Conservation (phyloP, 2,888 invertebrate species). For the Mythimna albipuncta region DNA sequence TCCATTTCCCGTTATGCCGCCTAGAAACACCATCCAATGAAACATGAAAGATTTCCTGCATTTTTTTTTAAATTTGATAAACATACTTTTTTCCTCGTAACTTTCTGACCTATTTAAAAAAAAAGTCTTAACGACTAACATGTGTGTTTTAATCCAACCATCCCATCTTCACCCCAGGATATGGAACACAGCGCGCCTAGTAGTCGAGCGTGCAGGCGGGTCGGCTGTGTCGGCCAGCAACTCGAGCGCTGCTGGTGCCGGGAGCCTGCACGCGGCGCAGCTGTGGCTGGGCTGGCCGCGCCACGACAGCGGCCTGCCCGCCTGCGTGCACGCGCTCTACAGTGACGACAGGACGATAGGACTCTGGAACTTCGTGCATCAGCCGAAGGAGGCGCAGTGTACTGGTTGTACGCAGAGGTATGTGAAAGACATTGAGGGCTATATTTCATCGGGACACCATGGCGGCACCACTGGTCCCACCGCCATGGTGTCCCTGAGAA, state of each 20-base stretch:
- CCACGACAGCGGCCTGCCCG: conserved; percentile 90
- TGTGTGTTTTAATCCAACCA: too few species aligned
- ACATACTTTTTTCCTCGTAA: too few species aligned
- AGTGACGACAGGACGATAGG: conserved; percentile 95
- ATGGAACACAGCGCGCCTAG: conserved; percentile 93
- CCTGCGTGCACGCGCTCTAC: conserved; percentile 95
- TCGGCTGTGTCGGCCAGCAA: conserved; percentile 71
- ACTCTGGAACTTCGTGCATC: conserved; percentile 96
- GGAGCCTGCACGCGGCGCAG: conserved; percentile 75
- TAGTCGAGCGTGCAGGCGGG: conserved; percentile 89
- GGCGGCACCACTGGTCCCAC: too few species aligned
- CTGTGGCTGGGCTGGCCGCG: conserved; percentile 80
- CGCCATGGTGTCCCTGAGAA: too few species aligned
- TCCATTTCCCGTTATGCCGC: too few species aligned
- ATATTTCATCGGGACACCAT: too few species aligned
- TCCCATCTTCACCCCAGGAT: conserved; percentile 75
- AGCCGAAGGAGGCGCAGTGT: conserved; percentile 92
- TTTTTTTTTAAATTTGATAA: too few species aligned
- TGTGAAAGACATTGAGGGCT: too few species aligned
- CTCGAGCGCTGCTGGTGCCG: conserved; percentile 69
- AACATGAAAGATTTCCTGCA: too few species aligned
- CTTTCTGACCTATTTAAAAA: too few species aligned
- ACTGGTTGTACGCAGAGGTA: conserved; percentile 94
- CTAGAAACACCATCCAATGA: too few species aligned
- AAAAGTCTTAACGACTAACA: too few species aligned